phyloP scores from a whole-genome alignment of 2,113 vertebrate species.

The Hippolais icterina region DNA sequence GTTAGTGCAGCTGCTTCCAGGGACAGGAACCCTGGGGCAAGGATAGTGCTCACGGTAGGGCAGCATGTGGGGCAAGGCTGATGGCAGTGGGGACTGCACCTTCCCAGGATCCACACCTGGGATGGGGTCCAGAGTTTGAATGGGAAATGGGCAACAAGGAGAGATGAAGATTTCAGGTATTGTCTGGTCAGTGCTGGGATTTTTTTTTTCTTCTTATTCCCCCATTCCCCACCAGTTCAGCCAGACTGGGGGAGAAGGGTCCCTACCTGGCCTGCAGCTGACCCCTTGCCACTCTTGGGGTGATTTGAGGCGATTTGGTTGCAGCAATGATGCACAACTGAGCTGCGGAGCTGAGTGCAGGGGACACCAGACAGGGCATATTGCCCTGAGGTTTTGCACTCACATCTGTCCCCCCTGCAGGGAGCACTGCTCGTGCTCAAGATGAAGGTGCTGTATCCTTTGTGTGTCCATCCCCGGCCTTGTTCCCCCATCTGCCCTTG shows the following conservation, averaged over 20 bases:
- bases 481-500: neutral
- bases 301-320: neutral
- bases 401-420: neutral
- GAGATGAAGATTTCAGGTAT: neutral
- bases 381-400: neutral
- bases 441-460: neutral
- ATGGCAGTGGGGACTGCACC: neutral
- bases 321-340: neutral
- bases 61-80: neutral
- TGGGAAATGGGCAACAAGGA: neutral
- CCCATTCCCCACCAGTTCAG: neutral
- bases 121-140: neutral
- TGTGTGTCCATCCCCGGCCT: too few relatives aligned
- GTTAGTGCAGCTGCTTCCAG: neutral
- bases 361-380: neutral
- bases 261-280: neutral
- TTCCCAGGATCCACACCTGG: neutral
- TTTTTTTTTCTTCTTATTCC: neutral
- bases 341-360: neutral
- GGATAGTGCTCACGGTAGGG: neutral
- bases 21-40: neutral
- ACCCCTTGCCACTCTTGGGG: neutral
- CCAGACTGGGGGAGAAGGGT: neutral
- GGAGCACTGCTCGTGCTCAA: neutral
- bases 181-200: neutral